Evolutionary conservation across 1,140 invertebrate genomes (phyloP), one percentile per base, ranked within the genome.

Genomic region (Tetraneura akinire): DNA sequence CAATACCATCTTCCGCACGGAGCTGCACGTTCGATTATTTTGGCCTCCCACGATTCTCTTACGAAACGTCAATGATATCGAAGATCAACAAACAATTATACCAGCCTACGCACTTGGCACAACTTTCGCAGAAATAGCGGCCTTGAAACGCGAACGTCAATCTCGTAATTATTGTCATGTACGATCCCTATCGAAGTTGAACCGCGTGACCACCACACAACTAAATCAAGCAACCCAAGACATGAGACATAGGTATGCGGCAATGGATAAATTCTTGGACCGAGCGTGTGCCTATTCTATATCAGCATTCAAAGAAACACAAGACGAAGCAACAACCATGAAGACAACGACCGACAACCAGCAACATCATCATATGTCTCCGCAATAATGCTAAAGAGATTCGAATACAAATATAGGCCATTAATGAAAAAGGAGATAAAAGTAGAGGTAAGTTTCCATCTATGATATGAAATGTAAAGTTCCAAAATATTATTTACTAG

Each of bases 191-290:
- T 29, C 16, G 3, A 1, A 0, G 0, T 8, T 29, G 1, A 21
- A 51, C n/a, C 45, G 45, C 9, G 9, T 32, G 8, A 49, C 51
- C 3, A 29, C 14, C 1, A 21, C 3, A 49, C 68, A 71, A 29
- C 26, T 71, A 1, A 16, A 71, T 0, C 68, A 18, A n/a, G 68
- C 68, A 8, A 16, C 68, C 4, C 16, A 29, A 0, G 68, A 71
- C 16, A 71, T 71, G 68, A 23, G 47, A 10, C 8, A 51, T 1
- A 71, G 68, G 3, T 71, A 71, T 9, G 29, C 29, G 29, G 47
- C 47, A 0, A 71, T 71, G 68, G 68, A 71, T 0, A 9, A 71
- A 6, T 71, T 71, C 49, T 29, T 71, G 9, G 68, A 71, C 18
- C 9, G 3, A 16, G 68, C 68, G 3, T 71, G 68, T n/a, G 45